Percentiles rank a stretch among this genome's conserved stretches.
These are phyloP conservation scores for Dipus sagitta DNA, from an alignment of 2,797 vertebrate species.

Conservation along the genomic window DNA sequence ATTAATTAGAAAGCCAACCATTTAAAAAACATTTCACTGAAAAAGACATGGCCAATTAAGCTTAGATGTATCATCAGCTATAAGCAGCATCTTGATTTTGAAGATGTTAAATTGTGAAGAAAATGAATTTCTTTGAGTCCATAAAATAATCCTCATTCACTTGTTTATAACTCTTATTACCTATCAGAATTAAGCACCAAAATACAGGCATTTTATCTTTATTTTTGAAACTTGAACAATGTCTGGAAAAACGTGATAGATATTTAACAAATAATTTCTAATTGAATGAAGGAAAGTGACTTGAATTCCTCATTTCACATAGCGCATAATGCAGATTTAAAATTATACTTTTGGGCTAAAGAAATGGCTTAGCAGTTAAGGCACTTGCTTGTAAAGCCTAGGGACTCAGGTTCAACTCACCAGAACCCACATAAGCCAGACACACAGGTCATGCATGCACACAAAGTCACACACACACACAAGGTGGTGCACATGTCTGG, in stretches of 20 bases:
- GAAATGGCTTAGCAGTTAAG: too few relatives aligned
- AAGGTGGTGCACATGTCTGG: too few relatives aligned
- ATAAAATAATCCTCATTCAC: neutral
- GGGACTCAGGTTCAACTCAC: too few relatives aligned
- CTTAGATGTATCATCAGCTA: conserved; percentile 2
- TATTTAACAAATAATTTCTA: neutral
- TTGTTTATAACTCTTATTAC: neutral
- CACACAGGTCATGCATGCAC: too few relatives aligned
- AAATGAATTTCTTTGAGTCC: conserved; percentile 6
- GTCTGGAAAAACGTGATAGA: neutral
- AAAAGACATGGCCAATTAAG: conserved; percentile 38
- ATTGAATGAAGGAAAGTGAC: neutral
- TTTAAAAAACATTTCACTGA: conserved; percentile 27
- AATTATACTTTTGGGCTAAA: neutral
- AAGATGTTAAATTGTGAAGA: conserved; percentile 36
- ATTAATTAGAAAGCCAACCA: conserved; percentile 3
- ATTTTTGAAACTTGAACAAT: neutral
- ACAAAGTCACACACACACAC: too few relatives aligned
- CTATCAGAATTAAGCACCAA: conserved; percentile 40
- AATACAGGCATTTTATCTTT: neutral
- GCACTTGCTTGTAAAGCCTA: too few relatives aligned
- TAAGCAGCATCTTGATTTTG: conserved; percentile 22
- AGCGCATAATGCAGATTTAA: neutral
- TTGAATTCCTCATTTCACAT: conserved; percentile 1
- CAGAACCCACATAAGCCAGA: too few relatives aligned